These are phyloP conservation scores for Phalacrocorax aristotelis DNA, from an alignment of 2,113 vertebrate genomes.

Conservation along the genomic window DNA sequence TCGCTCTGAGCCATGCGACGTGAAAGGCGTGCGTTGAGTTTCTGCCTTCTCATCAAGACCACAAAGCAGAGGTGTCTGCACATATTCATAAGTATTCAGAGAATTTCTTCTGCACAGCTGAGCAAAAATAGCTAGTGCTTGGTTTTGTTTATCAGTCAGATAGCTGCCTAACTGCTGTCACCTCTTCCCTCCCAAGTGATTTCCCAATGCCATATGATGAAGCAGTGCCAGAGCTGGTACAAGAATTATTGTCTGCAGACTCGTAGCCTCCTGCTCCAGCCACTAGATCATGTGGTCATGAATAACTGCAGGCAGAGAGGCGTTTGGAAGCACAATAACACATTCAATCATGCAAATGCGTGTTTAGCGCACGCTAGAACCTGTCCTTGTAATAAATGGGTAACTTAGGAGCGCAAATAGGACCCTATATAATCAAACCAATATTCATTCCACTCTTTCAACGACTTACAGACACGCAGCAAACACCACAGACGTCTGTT, in stretches of 20 bases:
- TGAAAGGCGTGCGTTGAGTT: not conserved
- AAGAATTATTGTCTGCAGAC: not conserved
- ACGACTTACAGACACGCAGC: not conserved
- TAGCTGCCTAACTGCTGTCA: too few species aligned
- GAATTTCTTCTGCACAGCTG: not conserved
- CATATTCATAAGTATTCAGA: not conserved
- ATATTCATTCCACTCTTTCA: not conserved
- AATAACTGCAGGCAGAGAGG: not conserved
- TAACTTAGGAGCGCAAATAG: not conserved
- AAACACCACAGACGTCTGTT: not conserved
- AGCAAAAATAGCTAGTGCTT: not conserved
- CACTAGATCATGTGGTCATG: not conserved
- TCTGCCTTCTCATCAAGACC: not conserved
- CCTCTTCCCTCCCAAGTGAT: not conserved
- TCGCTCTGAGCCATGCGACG: rapidly evolving
- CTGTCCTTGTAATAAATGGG: not conserved
- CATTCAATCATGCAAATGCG: not conserved
- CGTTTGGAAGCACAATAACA: not conserved
- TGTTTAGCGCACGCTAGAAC: not conserved
- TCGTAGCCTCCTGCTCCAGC: not conserved
- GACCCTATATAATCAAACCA: not conserved
- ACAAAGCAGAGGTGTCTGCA: not conserved
- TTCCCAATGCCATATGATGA: not conserved
- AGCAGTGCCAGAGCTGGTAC: not conserved
- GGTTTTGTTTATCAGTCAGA: not conserved